Conservation (phyloP, 2,113 vertebrate species). For the Nyctereutes procyonoides region DNA sequence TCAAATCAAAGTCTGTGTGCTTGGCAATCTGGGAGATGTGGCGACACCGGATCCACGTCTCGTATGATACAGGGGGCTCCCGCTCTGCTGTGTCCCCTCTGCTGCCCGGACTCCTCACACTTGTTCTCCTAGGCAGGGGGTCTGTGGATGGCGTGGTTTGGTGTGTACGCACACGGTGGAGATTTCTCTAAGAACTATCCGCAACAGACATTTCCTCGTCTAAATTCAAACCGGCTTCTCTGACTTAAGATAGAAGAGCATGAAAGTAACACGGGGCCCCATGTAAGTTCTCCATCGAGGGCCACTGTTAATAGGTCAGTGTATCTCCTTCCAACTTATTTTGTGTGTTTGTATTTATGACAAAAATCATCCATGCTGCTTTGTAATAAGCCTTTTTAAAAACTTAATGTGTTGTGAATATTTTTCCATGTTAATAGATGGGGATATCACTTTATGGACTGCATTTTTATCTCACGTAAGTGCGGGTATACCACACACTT, state of each 20-base stretch:
- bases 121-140: background rate
- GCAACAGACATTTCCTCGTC: background rate
- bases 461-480: background rate
- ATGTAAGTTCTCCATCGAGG: background rate
- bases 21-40: background rate
- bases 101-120: background rate
- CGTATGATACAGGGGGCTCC: fast-evolving
- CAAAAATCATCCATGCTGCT: background rate
- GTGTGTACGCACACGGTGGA: background rate
- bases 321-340: background rate
- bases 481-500: background rate
- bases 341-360: background rate
- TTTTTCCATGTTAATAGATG: background rate
- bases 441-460: background rate
- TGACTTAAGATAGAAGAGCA: background rate
- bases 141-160: background rate
- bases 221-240: background rate
- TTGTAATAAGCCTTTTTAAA: background rate
- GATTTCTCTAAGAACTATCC: background rate
- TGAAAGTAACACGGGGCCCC: background rate
- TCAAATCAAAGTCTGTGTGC: background rate
- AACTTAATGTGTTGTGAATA: background rate
- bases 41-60: background rate
- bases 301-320: background rate
- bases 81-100: background rate